Base-by-base conservation (phyloP, 2,113 vertebrate species). In the Noctilio leporinus region DNA sequence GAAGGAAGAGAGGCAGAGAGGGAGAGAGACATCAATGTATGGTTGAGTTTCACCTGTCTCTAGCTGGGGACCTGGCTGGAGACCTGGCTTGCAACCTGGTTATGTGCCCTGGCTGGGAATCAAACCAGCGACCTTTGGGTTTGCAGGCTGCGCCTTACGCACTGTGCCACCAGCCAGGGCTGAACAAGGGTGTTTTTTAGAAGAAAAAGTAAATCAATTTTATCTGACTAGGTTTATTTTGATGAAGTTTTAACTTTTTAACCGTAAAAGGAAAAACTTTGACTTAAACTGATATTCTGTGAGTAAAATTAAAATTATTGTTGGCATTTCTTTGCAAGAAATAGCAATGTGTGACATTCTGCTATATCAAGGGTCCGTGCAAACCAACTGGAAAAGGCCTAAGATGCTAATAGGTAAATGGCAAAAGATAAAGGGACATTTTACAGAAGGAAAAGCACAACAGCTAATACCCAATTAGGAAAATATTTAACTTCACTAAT, bases 201-300 rank as follows among this genome's bases (percentile, higher is more conserved):
- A 96, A 89, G 38, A 88, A 87, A 86, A 93, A 87, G 69, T 65
- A 70, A 76, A 59, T n/a, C 77, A 17, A 55, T 22, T 72, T 72
- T 83, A 92, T 73, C 85, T 87, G 87, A 30, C 30, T 62, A 76
- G 59, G 38, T 87, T 91, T 82, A 91, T 76, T 94, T 87, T 94
- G 75, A 96, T 94, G 53, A 83, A 43, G 76, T 59, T 82, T 82
- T 38, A 87, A 83, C 17, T 69, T n/a, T 85, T 92, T 85, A 94
- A 88, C 26, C 49, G 82, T 45, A 59, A 92, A 92, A 53, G 35
- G 35, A 83, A 92, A 89, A 94, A 73, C 30, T 51, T 9, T 26
- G 14, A 92, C 26, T 55, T 73, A 93, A 43, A 64, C 6, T 64
- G 78, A 86, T 67, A 82, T 87, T 33, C 87, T 33, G 8, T 73